Evolutionary conservation across 2,113 vertebrate species (phyloP).

Genomic region (Dermatemys mawii): DNA sequence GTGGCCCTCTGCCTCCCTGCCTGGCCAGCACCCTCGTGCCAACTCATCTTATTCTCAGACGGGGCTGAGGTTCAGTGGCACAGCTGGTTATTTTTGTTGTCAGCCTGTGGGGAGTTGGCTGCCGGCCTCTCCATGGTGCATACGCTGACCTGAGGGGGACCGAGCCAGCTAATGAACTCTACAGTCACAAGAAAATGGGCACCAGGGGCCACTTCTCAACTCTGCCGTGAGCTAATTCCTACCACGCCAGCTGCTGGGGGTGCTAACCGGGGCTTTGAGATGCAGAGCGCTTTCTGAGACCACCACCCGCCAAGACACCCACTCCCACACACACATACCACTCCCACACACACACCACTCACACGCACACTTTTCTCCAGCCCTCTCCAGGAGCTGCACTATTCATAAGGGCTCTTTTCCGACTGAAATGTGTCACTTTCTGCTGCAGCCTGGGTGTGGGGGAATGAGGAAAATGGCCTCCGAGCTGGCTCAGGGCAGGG

Average conservation of each 20-base stretch:
- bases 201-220: background rate
- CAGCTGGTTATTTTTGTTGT: background rate
- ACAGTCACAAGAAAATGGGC: background rate
- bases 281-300: background rate
- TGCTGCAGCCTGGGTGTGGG: background rate
- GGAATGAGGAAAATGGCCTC: background rate
- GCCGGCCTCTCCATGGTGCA: background rate
- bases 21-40: background rate
- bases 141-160: background rate
- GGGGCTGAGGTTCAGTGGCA: background rate
- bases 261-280: background rate
- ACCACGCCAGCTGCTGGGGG: background rate
- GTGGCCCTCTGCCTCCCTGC: background rate
- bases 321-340: background rate
- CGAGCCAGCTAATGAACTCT: background rate
- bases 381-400: background rate
- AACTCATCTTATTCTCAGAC: background rate
- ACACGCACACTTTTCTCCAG: background rate
- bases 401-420: background rate
- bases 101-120: background rate
- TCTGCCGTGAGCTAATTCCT: background rate
- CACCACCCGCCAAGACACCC: background rate
- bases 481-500: background rate
- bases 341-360: background rate
- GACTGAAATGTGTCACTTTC: background rate